These are phyloP conservation scores for Tillus elongatus DNA, from an alignment of 2,888 invertebrate species.

Conservation along the genomic window DNA sequence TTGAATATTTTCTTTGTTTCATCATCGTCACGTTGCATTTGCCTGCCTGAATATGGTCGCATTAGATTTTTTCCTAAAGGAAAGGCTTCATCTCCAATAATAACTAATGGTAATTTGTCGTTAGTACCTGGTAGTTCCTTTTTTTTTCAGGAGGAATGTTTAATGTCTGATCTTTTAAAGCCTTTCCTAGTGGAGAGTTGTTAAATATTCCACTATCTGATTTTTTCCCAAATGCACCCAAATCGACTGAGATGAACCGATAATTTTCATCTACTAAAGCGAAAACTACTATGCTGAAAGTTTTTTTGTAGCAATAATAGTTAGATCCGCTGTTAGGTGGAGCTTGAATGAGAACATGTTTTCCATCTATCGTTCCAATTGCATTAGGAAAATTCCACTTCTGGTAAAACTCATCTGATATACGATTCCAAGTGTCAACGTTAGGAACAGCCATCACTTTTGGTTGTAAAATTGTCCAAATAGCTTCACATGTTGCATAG, in stretches of 20 bases:
- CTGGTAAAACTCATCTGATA: slow-evolving; percentile 14
- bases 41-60: slow-evolving; percentile 12
- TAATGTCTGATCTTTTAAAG: slow-evolving; percentile 10
- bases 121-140: slow-evolving; percentile 10
- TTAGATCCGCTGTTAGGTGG: slow-evolving; percentile 11
- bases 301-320: slow-evolving; percentile 12
- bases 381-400: slow-evolving; percentile 15
- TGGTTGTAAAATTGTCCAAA: slow-evolving; percentile 18
- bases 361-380: slow-evolving; percentile 10
- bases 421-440: slow-evolving; percentile 19
- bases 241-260: slow-evolving; percentile 10
- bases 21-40: slow-evolving; percentile 11
- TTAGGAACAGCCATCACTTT: slow-evolving; percentile 20
- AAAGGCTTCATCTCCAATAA: slow-evolving; percentile 14
- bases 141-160: slow-evolving; percentile 7
- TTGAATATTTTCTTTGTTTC: slow-evolving; percentile 14
- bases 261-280: slow-evolving; percentile 13
- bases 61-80: slow-evolving; percentile 10
- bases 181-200: slow-evolving; percentile 12
- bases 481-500: slow-evolving; percentile 17
- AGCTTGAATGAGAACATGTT: slow-evolving; percentile 10
- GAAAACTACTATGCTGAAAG: slow-evolving; percentile 11
- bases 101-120: slow-evolving; percentile 7
- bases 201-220: slow-evolving; percentile 16
- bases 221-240: slow-evolving; percentile 14